Percentiles rank a stretch among this genome's conserved stretches.
phyloP scores from a whole-genome alignment of 2,113 vertebrate species.

The Nasalis larvatus region DNA sequence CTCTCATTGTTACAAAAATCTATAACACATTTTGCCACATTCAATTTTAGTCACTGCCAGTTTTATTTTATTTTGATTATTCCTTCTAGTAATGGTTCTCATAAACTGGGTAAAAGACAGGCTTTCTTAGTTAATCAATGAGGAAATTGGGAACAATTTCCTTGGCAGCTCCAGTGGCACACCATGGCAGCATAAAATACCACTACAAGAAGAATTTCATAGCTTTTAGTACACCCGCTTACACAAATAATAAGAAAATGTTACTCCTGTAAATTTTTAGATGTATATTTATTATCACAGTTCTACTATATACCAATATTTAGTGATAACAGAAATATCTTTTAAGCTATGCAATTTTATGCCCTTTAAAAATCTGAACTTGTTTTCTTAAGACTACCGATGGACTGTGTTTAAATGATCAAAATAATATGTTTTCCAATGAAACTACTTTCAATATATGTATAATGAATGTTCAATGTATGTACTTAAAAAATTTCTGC shows the following conservation, averaged over 20 bases:
- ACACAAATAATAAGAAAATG: not conserved
- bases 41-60: not conserved
- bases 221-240: not conserved
- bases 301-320: not conserved
- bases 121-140: not conserved
- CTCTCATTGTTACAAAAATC: conserved; percentile 14
- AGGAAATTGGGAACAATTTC: not conserved
- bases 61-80: conserved; percentile 41
- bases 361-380: not conserved
- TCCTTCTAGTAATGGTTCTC: not conserved
- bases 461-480: not conserved
- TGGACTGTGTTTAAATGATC: not conserved
- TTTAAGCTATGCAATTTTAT: not conserved
- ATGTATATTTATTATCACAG: not conserved
- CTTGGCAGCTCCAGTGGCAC: not conserved
- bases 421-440: not conserved
- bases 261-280: not conserved
- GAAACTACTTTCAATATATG: not conserved
- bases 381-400: not conserved
- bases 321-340: not conserved
- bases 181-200: not conserved
- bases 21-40: not conserved
- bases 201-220: not conserved
- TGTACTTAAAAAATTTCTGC: not conserved
- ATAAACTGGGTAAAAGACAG: not conserved